Conservation (phyloP, 2,113 vertebrate species). For the Tachuris rubrigastra region DNA sequence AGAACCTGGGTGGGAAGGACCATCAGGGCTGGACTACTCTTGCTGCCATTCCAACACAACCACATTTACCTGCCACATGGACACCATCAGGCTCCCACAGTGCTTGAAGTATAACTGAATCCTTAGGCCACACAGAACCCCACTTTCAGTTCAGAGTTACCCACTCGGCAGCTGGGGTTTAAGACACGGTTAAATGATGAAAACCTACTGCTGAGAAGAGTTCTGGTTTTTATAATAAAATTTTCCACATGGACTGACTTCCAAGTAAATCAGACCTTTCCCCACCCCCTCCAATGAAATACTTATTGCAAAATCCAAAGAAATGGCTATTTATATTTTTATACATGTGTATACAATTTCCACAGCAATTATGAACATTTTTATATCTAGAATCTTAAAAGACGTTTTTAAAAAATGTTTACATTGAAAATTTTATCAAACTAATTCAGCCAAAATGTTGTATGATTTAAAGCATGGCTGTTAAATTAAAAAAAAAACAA, state of each 20-base stretch:
- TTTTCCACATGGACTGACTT: background rate
- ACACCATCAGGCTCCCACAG: background rate
- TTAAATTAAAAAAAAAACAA: background rate
- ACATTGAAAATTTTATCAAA: background rate
- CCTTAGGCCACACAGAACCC: background rate
- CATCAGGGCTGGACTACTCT: background rate
- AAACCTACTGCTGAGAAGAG: background rate
- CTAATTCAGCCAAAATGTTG: background rate
- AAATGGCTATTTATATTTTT: background rate
- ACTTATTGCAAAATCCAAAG: background rate
- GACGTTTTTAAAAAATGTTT: background rate
- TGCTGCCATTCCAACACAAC: background rate
- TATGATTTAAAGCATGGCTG: background rate
- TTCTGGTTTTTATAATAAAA: background rate
- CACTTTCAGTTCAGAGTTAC: background rate
- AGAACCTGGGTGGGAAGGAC: background rate
- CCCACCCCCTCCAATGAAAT: background rate
- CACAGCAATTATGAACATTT: background rate
- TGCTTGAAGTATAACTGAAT: background rate
- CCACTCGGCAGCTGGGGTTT: background rate
- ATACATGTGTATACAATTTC: background rate
- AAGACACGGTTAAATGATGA: background rate
- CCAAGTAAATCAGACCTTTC: background rate
- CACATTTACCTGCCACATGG: background rate
- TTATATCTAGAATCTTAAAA: background rate